Base-by-base conservation (phyloP, 2,888 invertebrate species). In the Himalopsyche kuldschensis region DNA sequence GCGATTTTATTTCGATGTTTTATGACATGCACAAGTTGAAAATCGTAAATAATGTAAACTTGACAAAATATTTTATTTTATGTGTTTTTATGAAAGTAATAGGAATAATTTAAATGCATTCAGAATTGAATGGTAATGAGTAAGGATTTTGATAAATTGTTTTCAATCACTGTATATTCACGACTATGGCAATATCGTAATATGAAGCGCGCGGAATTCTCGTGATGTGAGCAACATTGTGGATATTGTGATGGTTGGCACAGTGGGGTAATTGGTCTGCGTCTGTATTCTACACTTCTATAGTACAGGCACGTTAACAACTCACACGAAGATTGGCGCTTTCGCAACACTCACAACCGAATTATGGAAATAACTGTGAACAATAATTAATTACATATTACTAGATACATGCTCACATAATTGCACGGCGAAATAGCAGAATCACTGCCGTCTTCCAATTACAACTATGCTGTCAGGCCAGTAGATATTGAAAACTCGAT, bases 181-280 rank as follows among this genome's bases (percentile, higher is more conserved):
- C 30, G 10, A 69, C 69, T 4, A 27, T 15, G 15, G 27, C 69
- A 27, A 69, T 69, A 27, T 27, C 30, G 69, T 69, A 69, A 69
- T 69, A 69, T 27, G 69, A 30, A 69, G 27, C 11, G 79, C 75
- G 79, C 32, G 79, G 82, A 75, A 82, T 82, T 63, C 78, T 79
- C 78, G 46, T 78, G 80, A 20, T 35, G 79, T 55, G 82, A 30
- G 69, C 69, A 69, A 69, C 30, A 69, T 69, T 69, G 69, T 69
- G 69, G 30, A 69, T 69, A 69, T 69, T 69, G 69, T 69, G 69
- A 27, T 27, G 69, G 20, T 55, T 27, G 69, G 69, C 69, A 69
- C 69, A 69, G 69, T 69, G 30, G 27, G 30, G 69, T 69, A 69
- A 69, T 69, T 27, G 69, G 69, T 69, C 15, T 24, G 27, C 27